A percentile compares a stretch with the other conserved stretches of the same genome.
Evolutionary conservation across 2,888 invertebrate species (phyloP).

Genomic region (Deladenus siricidicola): DNA sequence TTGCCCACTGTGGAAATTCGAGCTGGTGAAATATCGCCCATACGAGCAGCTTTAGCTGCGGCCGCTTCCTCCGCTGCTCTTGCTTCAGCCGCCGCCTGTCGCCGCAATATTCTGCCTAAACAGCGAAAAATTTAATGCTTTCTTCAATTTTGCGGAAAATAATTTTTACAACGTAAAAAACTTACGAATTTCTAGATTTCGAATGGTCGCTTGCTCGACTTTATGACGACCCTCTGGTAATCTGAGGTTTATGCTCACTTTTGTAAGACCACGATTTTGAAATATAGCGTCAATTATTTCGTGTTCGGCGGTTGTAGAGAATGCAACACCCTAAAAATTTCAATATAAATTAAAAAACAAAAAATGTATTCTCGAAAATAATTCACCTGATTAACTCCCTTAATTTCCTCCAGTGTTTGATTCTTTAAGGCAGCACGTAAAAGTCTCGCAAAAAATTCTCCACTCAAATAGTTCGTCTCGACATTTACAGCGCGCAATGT

Average conservation of each 20-base stretch:
- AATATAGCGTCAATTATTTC: constrained; percentile 49
- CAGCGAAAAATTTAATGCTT: neutral
- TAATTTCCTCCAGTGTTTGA: constrained; percentile 81
- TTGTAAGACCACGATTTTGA: constrained; percentile 44
- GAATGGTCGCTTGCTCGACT: constrained; percentile 46
- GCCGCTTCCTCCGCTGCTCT: neutral
- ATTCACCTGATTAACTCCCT: constrained; percentile 79
- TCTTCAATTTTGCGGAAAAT: neutral
- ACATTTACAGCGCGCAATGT: constrained; percentile 57
- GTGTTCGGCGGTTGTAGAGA: constrained; percentile 48
- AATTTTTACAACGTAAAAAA: constrained; percentile 2
- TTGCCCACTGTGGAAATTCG: neutral
- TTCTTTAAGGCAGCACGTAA: constrained; percentile 75
- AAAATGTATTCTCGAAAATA: too few species aligned
- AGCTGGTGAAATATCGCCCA: neutral
- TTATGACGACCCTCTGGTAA: constrained; percentile 51
- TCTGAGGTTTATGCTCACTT: constrained; percentile 50
- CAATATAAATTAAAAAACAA: neutral
- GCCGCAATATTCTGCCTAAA: constrained; percentile 41
- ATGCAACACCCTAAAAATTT: constrained; percentile 47
- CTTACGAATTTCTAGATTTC: constrained; percentile 52
- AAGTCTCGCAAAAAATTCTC: constrained; percentile 69
- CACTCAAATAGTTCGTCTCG: constrained; percentile 64
- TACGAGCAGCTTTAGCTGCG: neutral
- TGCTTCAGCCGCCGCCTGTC: constrained; percentile 29